Percentiles rank a stretch among this genome's conserved stretches.
These are phyloP conservation scores for Falco punctatus DNA, from an alignment of 2,113 vertebrate genomes.

Conservation along the genomic window DNA sequence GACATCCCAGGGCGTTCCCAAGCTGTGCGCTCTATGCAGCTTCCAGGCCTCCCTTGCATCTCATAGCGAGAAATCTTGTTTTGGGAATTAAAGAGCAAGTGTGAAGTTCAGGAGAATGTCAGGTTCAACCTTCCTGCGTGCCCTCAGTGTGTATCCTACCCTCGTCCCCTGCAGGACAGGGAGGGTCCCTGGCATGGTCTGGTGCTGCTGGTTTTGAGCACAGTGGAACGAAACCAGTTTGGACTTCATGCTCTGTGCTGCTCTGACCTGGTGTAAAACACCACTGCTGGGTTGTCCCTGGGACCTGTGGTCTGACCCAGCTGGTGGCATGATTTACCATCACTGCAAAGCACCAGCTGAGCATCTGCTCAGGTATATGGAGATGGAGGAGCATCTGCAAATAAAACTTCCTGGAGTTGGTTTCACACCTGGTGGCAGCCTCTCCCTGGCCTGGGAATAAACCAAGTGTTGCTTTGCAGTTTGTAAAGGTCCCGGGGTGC, in stretches of 20 bases:
- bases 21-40: accelerated
- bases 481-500: not conserved
- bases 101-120: not conserved
- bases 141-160: accelerated
- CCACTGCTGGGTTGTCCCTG: not conserved
- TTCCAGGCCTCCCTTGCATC: not conserved
- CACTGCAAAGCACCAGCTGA: not conserved
- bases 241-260: not conserved
- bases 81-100: not conserved
- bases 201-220: not conserved
- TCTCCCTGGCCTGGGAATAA: not conserved
- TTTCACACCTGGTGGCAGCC: not conserved
- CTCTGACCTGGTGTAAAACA: not conserved
- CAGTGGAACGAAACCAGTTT: not conserved
- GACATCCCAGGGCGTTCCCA: not conserved
- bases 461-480: not conserved
- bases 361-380: not conserved
- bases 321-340: not conserved
- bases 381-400: not conserved
- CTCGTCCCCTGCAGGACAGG: accelerated
- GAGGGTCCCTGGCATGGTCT: accelerated
- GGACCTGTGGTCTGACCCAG: no score
- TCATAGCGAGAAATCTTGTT: not conserved
- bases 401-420: not conserved
- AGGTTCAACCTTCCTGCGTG: not conserved